Base-by-base conservation (phyloP, 1,140 invertebrate species). In the Chrysomallon squamiferum region DNA sequence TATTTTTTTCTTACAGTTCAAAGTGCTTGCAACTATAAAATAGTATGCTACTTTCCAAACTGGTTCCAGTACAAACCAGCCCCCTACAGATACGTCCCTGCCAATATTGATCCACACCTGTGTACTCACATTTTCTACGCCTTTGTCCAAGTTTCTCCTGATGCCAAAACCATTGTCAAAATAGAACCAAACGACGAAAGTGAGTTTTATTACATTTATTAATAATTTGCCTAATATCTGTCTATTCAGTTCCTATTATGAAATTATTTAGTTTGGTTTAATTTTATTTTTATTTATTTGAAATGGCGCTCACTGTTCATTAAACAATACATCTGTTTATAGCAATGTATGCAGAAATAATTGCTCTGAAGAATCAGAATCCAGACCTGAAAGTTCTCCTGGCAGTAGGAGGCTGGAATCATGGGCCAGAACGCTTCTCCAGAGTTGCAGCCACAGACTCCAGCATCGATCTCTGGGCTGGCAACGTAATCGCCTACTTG, bases 61-160 rank as follows among this genome's bases (percentile, higher is more conserved):
- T 97, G 95, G 95, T 94, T 95, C 0, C 90, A 93, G 65, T 96
- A 95, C 80, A 88, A 95, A 52, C 92, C 94, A 0, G 93, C 92
- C 47, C 88, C 89, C 27, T 95, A 94, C 7, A 92, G 92, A 82
- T 97, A 96, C 84, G 89, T 89, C 50, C 93, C 95, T 0, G 92
- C 95, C 68, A 91, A 96, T 79, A 90, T 98, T 13, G 93, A 97
- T 80, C 87, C 94, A 0, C 77, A 72, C 27, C 90, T 97, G 0
- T 98, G 96, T 82, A 97, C 94, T 0, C 95, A 97, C 84, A 87
- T 98, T 20, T 92, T 98, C 29, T 97, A 94, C 79, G 94, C 95
- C 2, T 98, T 97, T 81, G 95, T 94, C 0, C 72, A 71, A 54
- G 61, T 82, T 22, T 76, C 84, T 80, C 93, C 41, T 15, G 59